Conservation (phyloP, 2,888 invertebrate species). For the Clivina fossor region DNA sequence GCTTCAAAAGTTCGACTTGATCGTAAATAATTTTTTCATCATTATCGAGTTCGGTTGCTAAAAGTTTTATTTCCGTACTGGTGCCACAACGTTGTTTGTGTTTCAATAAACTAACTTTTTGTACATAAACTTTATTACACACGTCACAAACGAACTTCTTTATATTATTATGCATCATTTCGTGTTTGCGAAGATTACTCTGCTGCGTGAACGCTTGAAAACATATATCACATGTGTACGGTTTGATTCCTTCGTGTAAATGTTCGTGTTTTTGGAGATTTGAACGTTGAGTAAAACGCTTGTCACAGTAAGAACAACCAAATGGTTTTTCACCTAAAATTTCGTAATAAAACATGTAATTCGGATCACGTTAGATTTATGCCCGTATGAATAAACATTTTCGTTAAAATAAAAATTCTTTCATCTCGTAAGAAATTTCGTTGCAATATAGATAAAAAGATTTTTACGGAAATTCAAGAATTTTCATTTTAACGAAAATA, state of each 20-base stretch:
- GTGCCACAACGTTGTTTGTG: conserved; percentile 22
- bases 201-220: conserved; percentile 38
- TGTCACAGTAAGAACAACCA: conserved; percentile 37
- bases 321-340: conserved; percentile 40
- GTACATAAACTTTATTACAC: conserved; percentile 29
- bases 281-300: conserved; percentile 39
- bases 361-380: no score
- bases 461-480: no score
- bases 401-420: no score
- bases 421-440: no score
- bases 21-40: conserved; percentile 12
- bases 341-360: conserved; percentile 6
- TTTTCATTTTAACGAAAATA: no score
- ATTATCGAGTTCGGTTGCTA: not conserved
- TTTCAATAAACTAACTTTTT: conserved; percentile 31
- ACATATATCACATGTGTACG: conserved; percentile 37
- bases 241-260: conserved; percentile 39
- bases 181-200: conserved; percentile 39
- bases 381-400: no score
- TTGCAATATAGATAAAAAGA: no score
- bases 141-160: conserved; percentile 27
- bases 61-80: not conserved
- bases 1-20: conserved; percentile 13
- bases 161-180: conserved; percentile 35
- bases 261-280: conserved; percentile 40